phyloP scores from a whole-genome alignment of 1,140 invertebrate genomes.

The Nephila pilipes region DNA sequence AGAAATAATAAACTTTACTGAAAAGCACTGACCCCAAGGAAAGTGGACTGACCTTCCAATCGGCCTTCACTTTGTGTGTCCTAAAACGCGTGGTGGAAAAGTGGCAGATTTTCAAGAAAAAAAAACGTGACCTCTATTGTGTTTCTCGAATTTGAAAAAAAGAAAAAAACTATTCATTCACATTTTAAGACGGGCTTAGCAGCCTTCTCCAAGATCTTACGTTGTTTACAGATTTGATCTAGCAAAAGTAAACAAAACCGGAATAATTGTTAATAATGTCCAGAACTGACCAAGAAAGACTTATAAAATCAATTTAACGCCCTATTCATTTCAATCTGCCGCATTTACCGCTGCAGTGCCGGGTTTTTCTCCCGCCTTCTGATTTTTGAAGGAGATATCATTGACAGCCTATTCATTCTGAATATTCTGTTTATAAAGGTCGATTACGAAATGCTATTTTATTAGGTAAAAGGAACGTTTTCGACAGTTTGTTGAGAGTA shows the following conservation, averaged over 20 bases:
- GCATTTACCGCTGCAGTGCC: neutral
- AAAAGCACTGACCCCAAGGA: slow-evolving; percentile 55
- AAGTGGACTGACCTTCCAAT: slow-evolving; percentile 54
- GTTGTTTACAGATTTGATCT: neutral
- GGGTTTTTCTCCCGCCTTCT: neutral
- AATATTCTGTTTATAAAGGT: neutral
- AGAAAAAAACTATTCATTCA: neutral
- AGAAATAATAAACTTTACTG: neutral
- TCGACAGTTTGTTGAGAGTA: too few relatives aligned
- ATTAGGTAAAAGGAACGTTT: too few relatives aligned
- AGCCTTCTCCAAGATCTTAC: neutral
- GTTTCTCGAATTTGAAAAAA: too few relatives aligned
- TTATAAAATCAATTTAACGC: slow-evolving; percentile 13
- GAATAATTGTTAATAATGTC: neutral
- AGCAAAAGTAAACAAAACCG: neutral
- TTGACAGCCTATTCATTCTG: neutral
- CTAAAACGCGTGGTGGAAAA: slow-evolving; percentile 38
- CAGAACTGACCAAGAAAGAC: neutral
- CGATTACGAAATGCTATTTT: neutral
- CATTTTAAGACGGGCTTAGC: neutral
- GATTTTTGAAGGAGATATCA: neutral
- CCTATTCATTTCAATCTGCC: neutral
- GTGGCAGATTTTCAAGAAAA: slow-evolving; percentile 6
- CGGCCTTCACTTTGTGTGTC: slow-evolving; percentile 46
- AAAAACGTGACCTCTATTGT: slow-evolving; percentile 22